Conservation (phyloP, 1,140 invertebrate species). For the Euschistus heros region DNA sequence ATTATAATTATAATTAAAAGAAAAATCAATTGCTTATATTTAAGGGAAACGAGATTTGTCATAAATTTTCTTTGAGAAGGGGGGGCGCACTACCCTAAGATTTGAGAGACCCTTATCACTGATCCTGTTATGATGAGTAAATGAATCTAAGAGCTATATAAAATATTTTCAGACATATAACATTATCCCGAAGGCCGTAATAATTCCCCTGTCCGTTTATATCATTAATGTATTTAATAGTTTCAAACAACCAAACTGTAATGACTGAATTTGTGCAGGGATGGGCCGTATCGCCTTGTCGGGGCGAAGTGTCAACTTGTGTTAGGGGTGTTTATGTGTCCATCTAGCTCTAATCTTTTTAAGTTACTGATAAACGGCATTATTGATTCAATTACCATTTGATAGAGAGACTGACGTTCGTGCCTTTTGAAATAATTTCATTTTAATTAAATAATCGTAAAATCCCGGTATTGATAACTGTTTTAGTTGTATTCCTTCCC, state of each 20-base stretch:
- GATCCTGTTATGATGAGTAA: no score
- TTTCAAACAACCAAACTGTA: background rate
- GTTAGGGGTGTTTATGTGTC: slow-evolving; percentile 11
- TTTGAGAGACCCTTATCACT: no score
- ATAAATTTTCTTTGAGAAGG: no score
- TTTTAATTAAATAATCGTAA: background rate
- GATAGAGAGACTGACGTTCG: slow-evolving; percentile 13
- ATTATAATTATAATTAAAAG: no score
- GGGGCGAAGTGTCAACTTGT: slow-evolving; percentile 18
- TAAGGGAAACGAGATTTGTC: no score
- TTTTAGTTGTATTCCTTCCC: background rate
- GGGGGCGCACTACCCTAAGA: no score
- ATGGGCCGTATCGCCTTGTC: slow-evolving; percentile 12
- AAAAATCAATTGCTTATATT: no score
- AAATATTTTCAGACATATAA: no score
- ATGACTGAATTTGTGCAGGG: background rate
- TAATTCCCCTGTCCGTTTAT: no score
- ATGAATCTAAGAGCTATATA: no score
- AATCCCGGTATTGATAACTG: slow-evolving; percentile 11
- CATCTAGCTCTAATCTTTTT: slow-evolving; percentile 1
- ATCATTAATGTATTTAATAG: no score
- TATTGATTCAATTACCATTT: background rate
- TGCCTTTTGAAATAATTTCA: slow-evolving; percentile 5
- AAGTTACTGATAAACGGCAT: background rate
- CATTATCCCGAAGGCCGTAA: no score